Evolutionary conservation across 1,140 invertebrate genomes (phyloP), one percentile per base, ranked within the genome.

Genomic region (Mycetomoellerius zeteki): DNA sequence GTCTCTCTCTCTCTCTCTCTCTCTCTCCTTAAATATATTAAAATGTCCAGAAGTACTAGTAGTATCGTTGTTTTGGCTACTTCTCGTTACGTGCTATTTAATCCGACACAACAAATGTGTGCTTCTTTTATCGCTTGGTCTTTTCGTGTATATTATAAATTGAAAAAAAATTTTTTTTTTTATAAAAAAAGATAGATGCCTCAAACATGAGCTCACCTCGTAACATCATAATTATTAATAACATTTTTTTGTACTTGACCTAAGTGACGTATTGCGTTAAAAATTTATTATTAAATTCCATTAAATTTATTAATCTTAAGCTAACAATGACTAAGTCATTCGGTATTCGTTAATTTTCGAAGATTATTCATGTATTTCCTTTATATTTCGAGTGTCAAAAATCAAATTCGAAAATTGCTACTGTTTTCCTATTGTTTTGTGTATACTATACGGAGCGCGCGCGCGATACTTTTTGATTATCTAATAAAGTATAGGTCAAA

Each of bases 191-290:
- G n/a, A 58, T 27, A 8, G 8, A 72, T 43, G 7, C n/a, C 2
- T 76, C 6, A 30, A 50, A 24, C 43, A 24, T 37, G n/a, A 56
- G 6, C n/a, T 37, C 14, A 0, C 50, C 30, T 60, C 54, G 21
- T 5, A 73, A 54, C n/a, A 5, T 67, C n/a, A 14, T 52, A 75
- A 58, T 37, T 75, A 56, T 37, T 58, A 37, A 73, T 73, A 50
- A 56, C 12, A 33, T 75, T 56, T 37, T 37, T 58, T 43, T 30
- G 4, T n/a, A 27, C 4, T 58, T 19, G 27, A 27, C 12, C 1
- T n/a, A 30, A 77, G 6, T 62, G 24, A 64, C 10, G n/a, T 19
- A 69, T 50, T 6, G 24, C 24, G 24, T 19, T 27, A 12, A 16
- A 16, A 72, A 72, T 71, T 71, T 16, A 50, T 72, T 69, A 54